Evolutionary conservation across 2,113 vertebrate genomes (phyloP).

Genomic region (Grammomys surdaster): DNA sequence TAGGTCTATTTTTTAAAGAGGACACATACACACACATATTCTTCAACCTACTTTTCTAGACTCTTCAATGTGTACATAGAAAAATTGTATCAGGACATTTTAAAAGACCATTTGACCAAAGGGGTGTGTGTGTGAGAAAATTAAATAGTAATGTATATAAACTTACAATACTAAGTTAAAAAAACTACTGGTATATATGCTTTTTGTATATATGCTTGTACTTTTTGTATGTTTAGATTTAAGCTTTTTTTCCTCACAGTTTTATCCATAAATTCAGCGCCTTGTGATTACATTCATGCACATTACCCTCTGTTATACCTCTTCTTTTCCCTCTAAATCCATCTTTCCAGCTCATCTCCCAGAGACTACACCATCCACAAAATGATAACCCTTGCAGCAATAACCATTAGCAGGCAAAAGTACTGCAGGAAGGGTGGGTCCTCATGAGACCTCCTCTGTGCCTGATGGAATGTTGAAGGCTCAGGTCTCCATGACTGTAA

Average conservation of each 20-base stretch:
- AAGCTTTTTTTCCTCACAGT: no score
- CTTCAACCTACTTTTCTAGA: background rate
- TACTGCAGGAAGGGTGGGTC: background rate
- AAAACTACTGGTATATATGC: background rate
- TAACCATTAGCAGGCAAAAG: background rate
- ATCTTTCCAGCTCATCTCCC: background rate
- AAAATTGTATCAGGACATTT: conserved; percentile 22
- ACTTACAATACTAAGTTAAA: conserved; percentile 30
- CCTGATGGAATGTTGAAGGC: background rate
- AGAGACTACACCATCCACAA: no score
- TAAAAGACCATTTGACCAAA: conserved; percentile 1
- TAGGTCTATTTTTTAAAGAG: conserved; percentile 51
- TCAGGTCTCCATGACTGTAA: background rate
- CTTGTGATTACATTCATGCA: background rate
- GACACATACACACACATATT: background rate
- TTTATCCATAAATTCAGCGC: background rate
- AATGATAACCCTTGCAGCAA: no score
- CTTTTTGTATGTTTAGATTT: background rate
- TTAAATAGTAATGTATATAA: conserved; percentile 21
- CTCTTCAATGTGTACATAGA: background rate
- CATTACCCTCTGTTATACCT: background rate
- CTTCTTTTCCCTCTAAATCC: background rate
- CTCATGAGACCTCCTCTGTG: background rate
- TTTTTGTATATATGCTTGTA: background rate
- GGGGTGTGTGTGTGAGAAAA: conserved; percentile 19